A percentile compares a stretch with the other conserved stretches of the same genome.
phyloP scores from a whole-genome alignment of 2,888 invertebrate genomes.

The Machimus rusticus region DNA sequence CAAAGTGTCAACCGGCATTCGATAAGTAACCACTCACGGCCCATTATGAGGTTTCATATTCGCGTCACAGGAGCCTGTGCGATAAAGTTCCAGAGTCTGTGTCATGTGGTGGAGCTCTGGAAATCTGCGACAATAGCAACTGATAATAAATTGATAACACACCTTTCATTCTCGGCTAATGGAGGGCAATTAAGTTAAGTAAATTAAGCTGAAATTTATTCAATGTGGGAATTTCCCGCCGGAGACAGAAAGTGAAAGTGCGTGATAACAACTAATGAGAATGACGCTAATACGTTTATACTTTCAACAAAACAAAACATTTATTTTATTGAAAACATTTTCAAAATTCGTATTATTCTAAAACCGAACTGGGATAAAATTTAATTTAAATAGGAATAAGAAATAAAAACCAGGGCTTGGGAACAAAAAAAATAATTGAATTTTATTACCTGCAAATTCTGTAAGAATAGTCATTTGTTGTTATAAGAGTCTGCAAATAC shows the following conservation, averaged over 20 bases:
- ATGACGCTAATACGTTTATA: background rate
- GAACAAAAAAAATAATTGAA: background rate
- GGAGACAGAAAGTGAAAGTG: background rate
- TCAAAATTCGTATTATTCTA: background rate
- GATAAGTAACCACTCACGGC: background rate
- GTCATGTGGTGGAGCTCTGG: background rate
- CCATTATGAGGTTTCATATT: background rate
- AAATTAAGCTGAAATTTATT: background rate
- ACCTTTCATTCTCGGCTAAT: background rate
- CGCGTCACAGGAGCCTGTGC: background rate
- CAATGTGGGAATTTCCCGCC: background rate
- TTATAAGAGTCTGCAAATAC: background rate
- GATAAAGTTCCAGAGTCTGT: background rate
- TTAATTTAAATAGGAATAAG: background rate
- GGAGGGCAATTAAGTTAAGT: background rate
- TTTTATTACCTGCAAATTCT: background rate
- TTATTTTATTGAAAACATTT: background rate
- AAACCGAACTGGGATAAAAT: background rate
- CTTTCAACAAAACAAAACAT: background rate
- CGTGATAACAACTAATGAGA: background rate
- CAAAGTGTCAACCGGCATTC: background rate
- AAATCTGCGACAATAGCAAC: background rate
- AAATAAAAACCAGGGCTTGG: background rate
- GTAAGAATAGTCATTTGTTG: background rate
- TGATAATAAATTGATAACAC: slow-evolving; percentile 1